Conservation (phyloP, 2,888 invertebrate species). For the Drosophila formosana region DNA sequence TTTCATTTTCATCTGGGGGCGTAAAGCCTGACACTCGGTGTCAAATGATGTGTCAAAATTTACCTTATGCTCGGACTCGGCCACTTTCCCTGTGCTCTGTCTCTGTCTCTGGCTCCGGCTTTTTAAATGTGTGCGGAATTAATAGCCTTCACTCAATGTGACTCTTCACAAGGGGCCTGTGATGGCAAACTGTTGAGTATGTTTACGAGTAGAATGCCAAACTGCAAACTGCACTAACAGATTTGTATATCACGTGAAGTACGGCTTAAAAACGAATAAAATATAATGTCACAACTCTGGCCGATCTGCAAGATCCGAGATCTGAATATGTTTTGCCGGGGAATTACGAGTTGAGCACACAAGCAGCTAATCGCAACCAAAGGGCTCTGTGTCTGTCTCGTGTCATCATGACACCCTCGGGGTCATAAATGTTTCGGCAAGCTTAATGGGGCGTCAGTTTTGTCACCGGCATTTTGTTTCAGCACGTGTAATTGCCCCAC, state of each 20-base stretch:
- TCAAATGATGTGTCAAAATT: conserved; percentile 83
- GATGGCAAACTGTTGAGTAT: conserved; percentile 3
- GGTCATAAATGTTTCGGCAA: conserved; percentile 81
- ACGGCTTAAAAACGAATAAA: not conserved
- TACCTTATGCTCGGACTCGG: conserved; percentile 63
- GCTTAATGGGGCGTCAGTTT: conserved; percentile 70
- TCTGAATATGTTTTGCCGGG: conserved; percentile 1
- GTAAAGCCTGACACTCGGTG: conserved; percentile 73
- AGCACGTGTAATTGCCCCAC: conserved; percentile 74
- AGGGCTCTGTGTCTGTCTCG: conserved; percentile 9
- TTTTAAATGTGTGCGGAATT: conserved; percentile 71
- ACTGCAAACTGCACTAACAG: no score
- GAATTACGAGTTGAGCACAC: conserved; percentile 6
- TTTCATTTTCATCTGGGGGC: conserved; percentile 71
- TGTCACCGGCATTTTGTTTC: conserved; percentile 33
- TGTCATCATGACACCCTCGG: conserved; percentile 67
- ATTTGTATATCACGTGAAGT: no score
- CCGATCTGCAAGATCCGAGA: not conserved
- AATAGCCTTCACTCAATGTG: conserved; percentile 65
- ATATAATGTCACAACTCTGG: not conserved
- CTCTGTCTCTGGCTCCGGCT: conserved; percentile 15
- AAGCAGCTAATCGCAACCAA: conserved; percentile 14
- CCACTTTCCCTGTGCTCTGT: conserved; percentile 21
- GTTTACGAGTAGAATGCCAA: not conserved
- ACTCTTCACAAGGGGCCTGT: conserved; percentile 12